Conservation (phyloP, 64 coral and sea anemone species). For the Porites lutea region DNA sequence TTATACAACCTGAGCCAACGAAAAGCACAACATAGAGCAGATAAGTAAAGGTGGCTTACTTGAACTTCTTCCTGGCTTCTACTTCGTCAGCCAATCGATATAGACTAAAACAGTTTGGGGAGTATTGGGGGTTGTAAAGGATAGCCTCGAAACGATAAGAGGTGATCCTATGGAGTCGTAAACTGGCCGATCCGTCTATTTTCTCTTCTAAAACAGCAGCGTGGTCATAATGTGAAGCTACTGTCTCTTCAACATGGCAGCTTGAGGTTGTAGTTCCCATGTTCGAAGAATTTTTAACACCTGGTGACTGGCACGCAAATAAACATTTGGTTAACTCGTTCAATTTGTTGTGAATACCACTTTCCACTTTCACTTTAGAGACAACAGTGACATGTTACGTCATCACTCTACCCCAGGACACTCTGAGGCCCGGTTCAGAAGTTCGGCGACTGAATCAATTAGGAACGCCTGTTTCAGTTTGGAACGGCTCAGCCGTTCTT, state of each 20-base stretch:
- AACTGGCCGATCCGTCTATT: conserved; percentile 31
- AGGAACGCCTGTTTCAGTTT: too few species aligned
- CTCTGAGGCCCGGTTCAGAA: too few species aligned
- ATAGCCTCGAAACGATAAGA: conserved; percentile 86
- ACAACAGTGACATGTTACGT: not conserved
- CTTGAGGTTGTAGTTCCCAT: conserved; percentile 78
- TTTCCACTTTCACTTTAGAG: not conserved
- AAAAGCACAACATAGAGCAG: not conserved
- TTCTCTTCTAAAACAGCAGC: conserved; percentile 67
- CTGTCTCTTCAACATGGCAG: conserved; percentile 70
- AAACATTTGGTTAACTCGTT: not conserved
- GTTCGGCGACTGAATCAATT: too few species aligned
- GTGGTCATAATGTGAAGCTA: conserved; percentile 46
- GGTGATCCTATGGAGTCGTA: conserved; percentile 65
- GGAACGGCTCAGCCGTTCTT: too few species aligned
- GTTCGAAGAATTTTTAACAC: not conserved
- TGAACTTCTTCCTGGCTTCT: conserved; percentile 77
- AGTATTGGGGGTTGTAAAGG: conserved; percentile 64
- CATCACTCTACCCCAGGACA: conserved; percentile 32
- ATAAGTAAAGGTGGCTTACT: conserved; percentile 12
- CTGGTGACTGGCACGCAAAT: not conserved
- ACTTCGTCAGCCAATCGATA: conserved; percentile 75
- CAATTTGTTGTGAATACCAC: not conserved
- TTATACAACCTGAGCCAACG: not conserved
- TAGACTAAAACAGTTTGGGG: conserved; percentile 75